Base-by-base conservation (phyloP, 2,113 vertebrate species). In the Thymallus thymallus region DNA sequence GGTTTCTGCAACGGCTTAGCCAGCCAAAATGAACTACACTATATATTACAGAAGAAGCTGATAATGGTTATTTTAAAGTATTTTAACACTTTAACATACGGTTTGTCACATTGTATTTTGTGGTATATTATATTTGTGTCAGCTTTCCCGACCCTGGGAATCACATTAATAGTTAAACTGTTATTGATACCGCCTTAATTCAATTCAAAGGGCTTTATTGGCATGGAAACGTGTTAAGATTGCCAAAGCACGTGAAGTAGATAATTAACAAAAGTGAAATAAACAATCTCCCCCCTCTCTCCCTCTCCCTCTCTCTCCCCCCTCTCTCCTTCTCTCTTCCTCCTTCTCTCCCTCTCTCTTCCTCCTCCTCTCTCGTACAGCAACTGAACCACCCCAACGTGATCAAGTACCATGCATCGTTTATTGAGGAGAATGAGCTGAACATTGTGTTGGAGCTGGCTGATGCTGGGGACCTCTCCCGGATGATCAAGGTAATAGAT, bases 321-420 rank as follows among this genome's bases (percentile, higher is more conserved):
- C 5, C 30, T 32, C 6, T 5, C 30, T 32, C 5, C 6, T 5
- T 32, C 30, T 32, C 30, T 6, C 30, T 4, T 23, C 29, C 61
- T 26, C 61, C 83, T 81, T 66, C 70, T 76, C 80, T 0, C 78
- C 85, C 80, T 89, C 65, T 41, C 18, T 24, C 6, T 14, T 13
- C 20, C 18, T 1, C 16, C 69, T 73, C 32, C 69, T 63, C 0
- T 84, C 87, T 82, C 87, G 12, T 69, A 85, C 91, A 99, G 97
- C 98, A 98, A 97, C 85, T 99, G 89, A 99, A 99, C 88, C 97
- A 99, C 85, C 95, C 98, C 80, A 99, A 99, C 90, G 97, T 99
- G 81, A 99, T 99, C 88, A 99, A 99, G 90, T 98, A 98, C 83
- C 97, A 97, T 66, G 97, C 96, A 22, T 99, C 96, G 60, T 99